These are phyloP conservation scores for Psittacula cyanocephala DNA, from an alignment of 2,113 vertebrate species.

Conservation along the genomic window DNA sequence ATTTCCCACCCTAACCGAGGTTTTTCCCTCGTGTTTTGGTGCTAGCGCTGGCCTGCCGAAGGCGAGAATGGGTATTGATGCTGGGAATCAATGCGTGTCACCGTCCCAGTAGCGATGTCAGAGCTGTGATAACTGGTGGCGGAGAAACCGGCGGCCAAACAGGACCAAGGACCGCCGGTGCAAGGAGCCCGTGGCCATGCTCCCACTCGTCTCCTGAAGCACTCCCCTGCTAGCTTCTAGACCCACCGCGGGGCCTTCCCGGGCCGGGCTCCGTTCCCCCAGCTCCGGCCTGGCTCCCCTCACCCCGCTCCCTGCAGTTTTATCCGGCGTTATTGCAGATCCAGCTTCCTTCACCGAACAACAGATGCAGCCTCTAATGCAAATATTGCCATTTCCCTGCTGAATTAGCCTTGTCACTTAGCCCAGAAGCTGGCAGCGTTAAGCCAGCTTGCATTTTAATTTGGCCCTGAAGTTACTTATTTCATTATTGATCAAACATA, in stretches of 20 bases:
- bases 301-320: not conserved
- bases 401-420: slow-evolving; percentile 85
- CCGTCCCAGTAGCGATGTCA: not conserved
- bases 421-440: slow-evolving; percentile 84
- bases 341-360: slow-evolving; percentile 50
- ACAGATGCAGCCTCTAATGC: slow-evolving; percentile 72
- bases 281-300: not conserved
- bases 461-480: slow-evolving; percentile 97
- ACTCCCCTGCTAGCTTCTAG: not conserved
- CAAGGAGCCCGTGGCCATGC: not conserved
- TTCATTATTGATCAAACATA: slow-evolving; percentile 99
- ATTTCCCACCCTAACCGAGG: not conserved
- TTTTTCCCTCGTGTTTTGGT: not conserved
- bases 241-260: not conserved
- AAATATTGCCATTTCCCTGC: slow-evolving; percentile 78
- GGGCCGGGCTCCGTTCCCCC: not conserved
- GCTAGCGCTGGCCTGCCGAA: not conserved
- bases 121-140: not conserved
- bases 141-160: not conserved
- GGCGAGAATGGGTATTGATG: not conserved
- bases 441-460: slow-evolving; percentile 97
- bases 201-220: not conserved
- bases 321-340: not conserved
- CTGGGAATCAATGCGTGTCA: slow-evolving; percentile 14
- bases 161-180: not conserved